Conservation (phyloP, 2,113 vertebrate species). For the Paracanthobrama guichenoti region DNA sequence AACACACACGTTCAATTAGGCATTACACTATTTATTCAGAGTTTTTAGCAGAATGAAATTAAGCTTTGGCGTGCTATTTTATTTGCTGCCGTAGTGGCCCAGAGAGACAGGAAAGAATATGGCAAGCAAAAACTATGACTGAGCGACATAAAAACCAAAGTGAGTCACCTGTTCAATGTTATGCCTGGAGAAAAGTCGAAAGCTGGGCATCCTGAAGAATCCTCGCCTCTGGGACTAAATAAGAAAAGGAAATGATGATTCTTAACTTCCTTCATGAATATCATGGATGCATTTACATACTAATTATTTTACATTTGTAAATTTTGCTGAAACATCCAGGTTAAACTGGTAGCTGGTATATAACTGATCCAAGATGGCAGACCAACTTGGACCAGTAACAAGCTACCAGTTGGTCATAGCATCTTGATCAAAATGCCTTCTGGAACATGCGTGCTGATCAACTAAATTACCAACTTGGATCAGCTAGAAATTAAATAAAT, state of each 20-base stretch:
- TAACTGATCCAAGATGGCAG: not conserved
- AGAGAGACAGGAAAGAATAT: not conserved
- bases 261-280: slow-evolving; percentile 24
- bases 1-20: slow-evolving; percentile 30
- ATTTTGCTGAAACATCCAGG: not conserved
- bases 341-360: not conserved
- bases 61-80: not conserved
- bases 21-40: slow-evolving; percentile 16
- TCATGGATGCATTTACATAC: not conserved
- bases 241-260: slow-evolving; percentile 18
- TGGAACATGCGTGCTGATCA: not conserved
- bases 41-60: not conserved
- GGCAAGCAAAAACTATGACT: not conserved
- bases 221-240: slow-evolving; percentile 82
- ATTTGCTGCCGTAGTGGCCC: not conserved
- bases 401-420: not conserved
- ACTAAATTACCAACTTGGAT: not conserved
- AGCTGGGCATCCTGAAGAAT: slow-evolving; percentile 84
- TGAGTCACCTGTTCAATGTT: slow-evolving; percentile 85
- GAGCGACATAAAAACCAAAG: not conserved
- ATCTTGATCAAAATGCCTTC: not conserved
- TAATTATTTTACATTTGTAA: too few relatives aligned
- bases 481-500: not conserved
- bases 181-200: slow-evolving; percentile 80
- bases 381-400: not conserved